Percentiles rank a stretch among this genome's conserved stretches.
Conservation (phyloP, 53 echinoderm and acorn worm genomes). For the Echinometra lucunter region DNA sequence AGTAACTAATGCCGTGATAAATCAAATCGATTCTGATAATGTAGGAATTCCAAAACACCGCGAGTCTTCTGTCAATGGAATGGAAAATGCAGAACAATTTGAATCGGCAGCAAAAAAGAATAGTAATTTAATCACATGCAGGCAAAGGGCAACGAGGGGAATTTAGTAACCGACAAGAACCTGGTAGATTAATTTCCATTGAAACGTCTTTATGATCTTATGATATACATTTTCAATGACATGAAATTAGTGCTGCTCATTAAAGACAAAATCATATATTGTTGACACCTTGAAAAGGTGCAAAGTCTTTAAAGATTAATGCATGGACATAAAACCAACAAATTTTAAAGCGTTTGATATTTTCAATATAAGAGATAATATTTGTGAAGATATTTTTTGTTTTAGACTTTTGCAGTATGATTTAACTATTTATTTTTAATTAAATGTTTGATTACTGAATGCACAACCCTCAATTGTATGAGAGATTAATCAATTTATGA, state of each 20-base stretch:
- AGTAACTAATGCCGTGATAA: slow-evolving; percentile 51
- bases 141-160: slow-evolving; percentile 32
- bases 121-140: slow-evolving; percentile 7
- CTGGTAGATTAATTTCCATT: slow-evolving; percentile 28
- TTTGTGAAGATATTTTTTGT: neutral
- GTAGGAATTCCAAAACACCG: neutral
- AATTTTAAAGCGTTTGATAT: neutral
- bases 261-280: neutral
- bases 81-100: neutral
- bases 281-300: slow-evolving; percentile 41
- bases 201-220: slow-evolving; percentile 42
- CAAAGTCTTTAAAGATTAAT: neutral
- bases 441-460: neutral
- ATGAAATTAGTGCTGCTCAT: neutral
- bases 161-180: slow-evolving; percentile 32
- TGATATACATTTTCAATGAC: neutral
- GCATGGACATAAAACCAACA: neutral
- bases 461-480: neutral
- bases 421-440: neutral
- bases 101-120: neutral
- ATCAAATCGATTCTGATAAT: neutral
- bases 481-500: neutral
- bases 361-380: neutral
- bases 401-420: neutral
- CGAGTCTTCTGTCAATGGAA: neutral